Conservation (phyloP, 1,140 invertebrate genomes). For the Heterodera carotae region DNA sequence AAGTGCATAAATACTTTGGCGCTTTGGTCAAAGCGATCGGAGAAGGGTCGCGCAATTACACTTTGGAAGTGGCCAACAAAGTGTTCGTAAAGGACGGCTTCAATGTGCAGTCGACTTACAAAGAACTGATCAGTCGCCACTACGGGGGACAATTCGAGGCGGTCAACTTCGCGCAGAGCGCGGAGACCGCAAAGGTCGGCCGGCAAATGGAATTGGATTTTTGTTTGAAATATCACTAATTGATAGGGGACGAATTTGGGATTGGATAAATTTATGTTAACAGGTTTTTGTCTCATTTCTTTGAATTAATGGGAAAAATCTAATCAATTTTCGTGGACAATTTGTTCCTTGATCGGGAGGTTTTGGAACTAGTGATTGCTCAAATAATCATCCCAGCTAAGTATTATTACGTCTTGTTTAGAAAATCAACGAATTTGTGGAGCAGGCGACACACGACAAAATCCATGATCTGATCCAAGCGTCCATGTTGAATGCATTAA, state of each 20-base stretch:
- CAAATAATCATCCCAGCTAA: not conserved
- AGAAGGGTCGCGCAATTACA: slow-evolving; percentile 15
- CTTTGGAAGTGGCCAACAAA: slow-evolving; percentile 33
- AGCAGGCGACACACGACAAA: slow-evolving; percentile 39
- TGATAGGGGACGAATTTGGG: no score
- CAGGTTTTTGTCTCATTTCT: no score
- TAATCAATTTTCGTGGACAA: not conserved
- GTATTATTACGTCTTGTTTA: slow-evolving; percentile 16
- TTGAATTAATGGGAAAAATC: no score
- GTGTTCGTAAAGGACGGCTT: slow-evolving; percentile 17
- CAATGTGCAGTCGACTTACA: slow-evolving; percentile 15
- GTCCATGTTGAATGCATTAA: slow-evolving; percentile 13
- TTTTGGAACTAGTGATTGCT: not conserved
- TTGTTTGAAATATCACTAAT: no score
- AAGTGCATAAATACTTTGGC: slow-evolving; percentile 9
- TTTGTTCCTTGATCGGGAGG: not conserved
- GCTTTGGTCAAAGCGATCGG: not conserved
- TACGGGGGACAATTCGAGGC: slow-evolving; percentile 34
- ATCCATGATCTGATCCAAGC: slow-evolving; percentile 43
- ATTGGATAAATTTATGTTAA: no score
- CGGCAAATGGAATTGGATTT: no score
- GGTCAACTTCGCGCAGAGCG: slow-evolving; percentile 21
- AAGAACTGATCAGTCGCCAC: slow-evolving; percentile 4
- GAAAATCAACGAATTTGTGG: slow-evolving; percentile 49
- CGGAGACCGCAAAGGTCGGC: slow-evolving; percentile 22